Evolutionary conservation across 1,140 invertebrate species (phyloP).

Genomic region (Eubasilissa regina): DNA sequence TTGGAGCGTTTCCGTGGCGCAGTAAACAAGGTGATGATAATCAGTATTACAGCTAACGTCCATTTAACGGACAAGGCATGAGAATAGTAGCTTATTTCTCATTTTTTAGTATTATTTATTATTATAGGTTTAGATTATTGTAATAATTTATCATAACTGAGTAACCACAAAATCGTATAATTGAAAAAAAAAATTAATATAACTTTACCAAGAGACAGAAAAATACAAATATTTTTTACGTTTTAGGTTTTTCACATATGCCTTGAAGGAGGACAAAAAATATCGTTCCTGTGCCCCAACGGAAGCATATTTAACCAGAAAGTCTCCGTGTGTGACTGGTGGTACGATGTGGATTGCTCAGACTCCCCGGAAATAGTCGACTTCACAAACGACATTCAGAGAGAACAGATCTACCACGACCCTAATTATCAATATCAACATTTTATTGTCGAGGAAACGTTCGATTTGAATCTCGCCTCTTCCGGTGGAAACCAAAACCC

Average conservation of each 20-base stretch:
- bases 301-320: conserved; percentile 76
- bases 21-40: too few species aligned
- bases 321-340: conserved; percentile 73
- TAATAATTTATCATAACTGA: too few species aligned
- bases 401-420: conserved; percentile 25
- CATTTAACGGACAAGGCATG: too few species aligned
- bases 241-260: conserved; percentile 72
- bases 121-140: too few species aligned
- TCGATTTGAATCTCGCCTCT: conserved; percentile 55
- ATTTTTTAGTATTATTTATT: too few species aligned
- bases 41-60: too few species aligned
- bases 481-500: conserved; percentile 53
- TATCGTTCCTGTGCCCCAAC: conserved; percentile 75
- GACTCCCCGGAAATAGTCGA: conserved; percentile 19
- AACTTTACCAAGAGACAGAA: too few species aligned
- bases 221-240: not conserved
- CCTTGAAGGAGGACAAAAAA: conserved; percentile 68
- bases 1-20: too few species aligned
- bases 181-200: too few species aligned
- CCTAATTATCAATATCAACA: conserved; percentile 31
- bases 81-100: too few species aligned
- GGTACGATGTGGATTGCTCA: conserved; percentile 73
- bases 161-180: too few species aligned
- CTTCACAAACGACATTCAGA: conserved; percentile 48
- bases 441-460: conserved; percentile 48